Evolutionary conservation across 2,888 invertebrate species (phyloP).

Genomic region (Tenthredo scrophulariae): DNA sequence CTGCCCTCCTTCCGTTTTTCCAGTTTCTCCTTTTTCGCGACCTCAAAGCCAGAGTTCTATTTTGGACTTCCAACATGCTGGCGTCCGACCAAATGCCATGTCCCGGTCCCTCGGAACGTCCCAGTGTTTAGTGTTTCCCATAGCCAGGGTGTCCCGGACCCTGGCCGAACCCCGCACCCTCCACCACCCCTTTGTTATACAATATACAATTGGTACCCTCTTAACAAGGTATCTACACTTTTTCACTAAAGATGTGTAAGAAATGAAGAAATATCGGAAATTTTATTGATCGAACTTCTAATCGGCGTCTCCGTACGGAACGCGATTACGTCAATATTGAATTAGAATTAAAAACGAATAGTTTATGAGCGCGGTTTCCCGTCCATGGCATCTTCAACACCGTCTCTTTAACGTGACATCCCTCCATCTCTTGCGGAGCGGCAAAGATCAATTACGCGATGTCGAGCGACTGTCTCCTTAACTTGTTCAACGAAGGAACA

Average conservation of each 20-base stretch:
- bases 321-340: neutral
- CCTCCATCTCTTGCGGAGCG: constrained; percentile 5
- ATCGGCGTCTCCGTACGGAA: neutral
- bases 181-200: constrained; percentile 26
- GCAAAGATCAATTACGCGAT: constrained; percentile 51
- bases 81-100: constrained; percentile 73
- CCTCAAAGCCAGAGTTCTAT: constrained; percentile 74
- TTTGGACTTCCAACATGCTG: constrained; percentile 72
- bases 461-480: constrained; percentile 46
- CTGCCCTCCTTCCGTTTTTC: constrained; percentile 53
- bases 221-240: neutral
- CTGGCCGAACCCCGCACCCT: constrained; percentile 3
- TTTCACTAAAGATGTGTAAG: neutral
- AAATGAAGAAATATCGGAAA: neutral
- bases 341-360: constrained; percentile 9
- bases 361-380: neutral
- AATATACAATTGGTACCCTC: neutral
- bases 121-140: constrained; percentile 50
- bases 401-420: neutral
- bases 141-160: constrained; percentile 41
- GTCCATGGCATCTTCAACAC: neutral
- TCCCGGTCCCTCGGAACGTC: constrained; percentile 48
- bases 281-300: neutral
- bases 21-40: constrained; percentile 63
- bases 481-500: constrained; percentile 48